Evolutionary conservation across 2,113 vertebrate species (phyloP), one percentile per base, ranked within the genome.

Genomic region (Siphamia tubifer): DNA sequence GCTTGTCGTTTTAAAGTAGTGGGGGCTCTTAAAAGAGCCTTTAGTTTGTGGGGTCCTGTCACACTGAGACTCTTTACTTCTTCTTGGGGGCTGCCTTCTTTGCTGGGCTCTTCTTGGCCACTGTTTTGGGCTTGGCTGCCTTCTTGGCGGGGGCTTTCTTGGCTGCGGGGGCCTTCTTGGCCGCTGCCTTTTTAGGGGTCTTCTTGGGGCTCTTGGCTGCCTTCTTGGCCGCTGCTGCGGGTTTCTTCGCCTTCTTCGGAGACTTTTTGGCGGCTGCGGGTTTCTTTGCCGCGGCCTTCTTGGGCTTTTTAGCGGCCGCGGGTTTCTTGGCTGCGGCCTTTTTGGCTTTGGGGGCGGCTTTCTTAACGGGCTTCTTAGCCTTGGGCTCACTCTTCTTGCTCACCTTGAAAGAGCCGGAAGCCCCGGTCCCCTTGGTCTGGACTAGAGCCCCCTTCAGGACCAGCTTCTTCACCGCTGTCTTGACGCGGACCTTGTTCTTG

Each of bases 401-500:
- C n/a, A n/a, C n/a, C n/a, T n/a, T n/a, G 16, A 67, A 78, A 1
- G 68, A 65, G 0, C 67, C 74, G 4, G 67, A 47, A 0, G 54
- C 60, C 0, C 61, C 74, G 9, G 9, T 43, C 0, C 68, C 68
- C 1, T 62, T 77, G 0, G 47, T 67, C 30, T 70, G 74, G 6
- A 55, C 45, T 0, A 72, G 19, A 3, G 17, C 35, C 0, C 54
- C 67, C 15, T 66, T 77, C 0, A 21, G 2, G 2, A 77, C 53
- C 4, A 79, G 27, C 3, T 13, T 48, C 48, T 48, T 79, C 28
- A 79, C 20, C 12, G 85, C 53, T 2, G 43, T 19, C 8, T 65
- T 55, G 36, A 92, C 27, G 21, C 84, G 79, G 20, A 65, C 45
- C 16, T 68, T 94, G 15, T 89, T 97, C 24, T 92, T 94, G 1